Conservation (phyloP, 2,797 vertebrate genomes). For the Micromesistius poutassou region DNA sequence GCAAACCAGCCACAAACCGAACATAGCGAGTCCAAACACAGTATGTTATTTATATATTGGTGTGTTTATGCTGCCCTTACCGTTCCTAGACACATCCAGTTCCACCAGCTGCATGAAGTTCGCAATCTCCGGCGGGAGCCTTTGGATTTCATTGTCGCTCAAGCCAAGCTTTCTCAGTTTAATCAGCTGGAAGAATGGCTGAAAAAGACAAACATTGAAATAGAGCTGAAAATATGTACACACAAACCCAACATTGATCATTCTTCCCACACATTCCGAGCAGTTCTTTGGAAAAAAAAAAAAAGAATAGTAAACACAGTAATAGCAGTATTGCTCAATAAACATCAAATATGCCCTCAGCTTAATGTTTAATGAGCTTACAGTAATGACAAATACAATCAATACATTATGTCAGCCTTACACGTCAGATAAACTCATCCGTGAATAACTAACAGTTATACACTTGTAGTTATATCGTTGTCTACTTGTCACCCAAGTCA, state of each 20-base stretch:
- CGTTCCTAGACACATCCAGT: constrained; percentile 94
- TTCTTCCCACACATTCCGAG: not conserved
- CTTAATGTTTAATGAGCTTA: not conserved
- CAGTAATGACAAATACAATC: not conserved
- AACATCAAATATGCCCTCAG: not conserved
- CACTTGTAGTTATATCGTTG: no score
- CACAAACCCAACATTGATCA: not conserved
- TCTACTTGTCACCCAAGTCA: not conserved
- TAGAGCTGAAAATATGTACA: not conserved
- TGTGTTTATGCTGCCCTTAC: constrained; percentile 60
- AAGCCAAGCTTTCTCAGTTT: constrained; percentile 95
- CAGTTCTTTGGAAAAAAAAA: not conserved
- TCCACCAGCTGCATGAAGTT: constrained; percentile 98
- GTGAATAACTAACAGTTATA: not conserved
- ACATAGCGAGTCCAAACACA: not conserved
- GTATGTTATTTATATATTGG: not conserved
- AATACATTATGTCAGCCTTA: not conserved
- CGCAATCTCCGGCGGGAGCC: constrained; percentile 92
- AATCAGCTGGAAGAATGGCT: constrained; percentile 95
- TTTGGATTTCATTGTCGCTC: constrained; percentile 98
- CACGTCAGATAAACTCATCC: not conserved
- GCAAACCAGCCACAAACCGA: not conserved
- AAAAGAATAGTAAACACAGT: not conserved
- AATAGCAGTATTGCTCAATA: not conserved
- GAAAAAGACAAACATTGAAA: constrained; percentile 50